Conservation (phyloP, 2,888 invertebrate species). For the Peribatodes rhomboidaria region DNA sequence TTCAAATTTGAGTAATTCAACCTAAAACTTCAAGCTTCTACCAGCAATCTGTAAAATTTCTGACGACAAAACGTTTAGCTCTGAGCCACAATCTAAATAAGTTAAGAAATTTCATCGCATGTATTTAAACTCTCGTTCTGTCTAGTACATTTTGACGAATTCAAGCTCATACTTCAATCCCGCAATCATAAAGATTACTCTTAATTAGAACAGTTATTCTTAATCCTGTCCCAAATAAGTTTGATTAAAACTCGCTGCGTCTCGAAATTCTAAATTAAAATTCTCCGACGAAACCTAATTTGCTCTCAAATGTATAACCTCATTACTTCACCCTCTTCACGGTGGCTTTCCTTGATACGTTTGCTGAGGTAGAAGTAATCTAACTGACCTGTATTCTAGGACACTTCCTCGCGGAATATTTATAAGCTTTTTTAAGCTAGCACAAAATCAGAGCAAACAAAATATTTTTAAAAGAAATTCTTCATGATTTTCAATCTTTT, state of each 20-base stretch:
- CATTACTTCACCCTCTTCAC: constrained; percentile 76
- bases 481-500: too few relatives aligned
- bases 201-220: constrained; percentile 35
- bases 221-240: constrained; percentile 45
- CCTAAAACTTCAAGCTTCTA: background rate
- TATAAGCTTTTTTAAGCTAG: background rate
- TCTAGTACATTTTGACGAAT: constrained; percentile 8
- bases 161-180: constrained; percentile 3
- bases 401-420: background rate
- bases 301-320: constrained; percentile 70
- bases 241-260: constrained; percentile 53
- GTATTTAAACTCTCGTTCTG: constrained; percentile 2
- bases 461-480: too few relatives aligned
- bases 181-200: constrained; percentile 20
- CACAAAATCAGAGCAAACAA: background rate
- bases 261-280: constrained; percentile 62
- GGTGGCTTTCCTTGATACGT: constrained; percentile 59
- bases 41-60: background rate
- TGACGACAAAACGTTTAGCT: too few relatives aligned
- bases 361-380: constrained; percentile 59
- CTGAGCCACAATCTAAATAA: too few relatives aligned
- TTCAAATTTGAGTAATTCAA: too few relatives aligned
- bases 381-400: constrained; percentile 56
- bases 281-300: constrained; percentile 61
- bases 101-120: background rate